Base-by-base conservation (phyloP, 2,797 vertebrate species). In the Cirrhinus mrigala region DNA sequence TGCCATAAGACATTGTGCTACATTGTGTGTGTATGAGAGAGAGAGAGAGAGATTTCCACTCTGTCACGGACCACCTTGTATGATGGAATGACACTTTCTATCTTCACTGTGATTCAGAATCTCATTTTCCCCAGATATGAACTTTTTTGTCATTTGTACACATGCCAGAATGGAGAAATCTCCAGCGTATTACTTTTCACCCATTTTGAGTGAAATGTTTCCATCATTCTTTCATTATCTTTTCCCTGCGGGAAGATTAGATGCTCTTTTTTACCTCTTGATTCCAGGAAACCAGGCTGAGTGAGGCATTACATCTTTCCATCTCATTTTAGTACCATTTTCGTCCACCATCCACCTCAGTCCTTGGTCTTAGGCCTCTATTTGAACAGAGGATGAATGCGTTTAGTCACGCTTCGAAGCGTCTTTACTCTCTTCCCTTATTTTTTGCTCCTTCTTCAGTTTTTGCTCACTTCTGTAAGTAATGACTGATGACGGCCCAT, bases 121-220 rank as follows among this genome's bases (percentile, higher is more conserved):
- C 78, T 85, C 74, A 83, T 71, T 78, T 82, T 85, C 81, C 62
- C 58, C 64, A 77, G 83, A 83, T 86, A 77, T 82, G 11, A 89
- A 73, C 84, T 80, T 74, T 73, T 33, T 77, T 40, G 62, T 52
- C 12, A 1, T 77, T 69, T 40, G 14, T 44, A 69, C 29, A 44
- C 52, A 56, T 24, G 12, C 46, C 60, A 33, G 64, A 29, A 80
- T 70, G 62, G 68, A 78, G 81, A 83, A 79, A 37, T 27, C 9
- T 70, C 68, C 71, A 62, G 48, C 56, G 40, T 83, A 81, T 88
- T 83, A 80, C 73, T 82, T 88, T 88, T 79, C 64, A 66, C 79
- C 70, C 44, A 27, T 84, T 15, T 46, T 85, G 62, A 85, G 81
- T 76, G 68, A 88, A 87, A 84, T 77, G 56, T 79, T 79, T 79